Evolutionary conservation across 2,797 vertebrate genomes (phyloP).

Genomic region (Notamacropus eugenii): DNA sequence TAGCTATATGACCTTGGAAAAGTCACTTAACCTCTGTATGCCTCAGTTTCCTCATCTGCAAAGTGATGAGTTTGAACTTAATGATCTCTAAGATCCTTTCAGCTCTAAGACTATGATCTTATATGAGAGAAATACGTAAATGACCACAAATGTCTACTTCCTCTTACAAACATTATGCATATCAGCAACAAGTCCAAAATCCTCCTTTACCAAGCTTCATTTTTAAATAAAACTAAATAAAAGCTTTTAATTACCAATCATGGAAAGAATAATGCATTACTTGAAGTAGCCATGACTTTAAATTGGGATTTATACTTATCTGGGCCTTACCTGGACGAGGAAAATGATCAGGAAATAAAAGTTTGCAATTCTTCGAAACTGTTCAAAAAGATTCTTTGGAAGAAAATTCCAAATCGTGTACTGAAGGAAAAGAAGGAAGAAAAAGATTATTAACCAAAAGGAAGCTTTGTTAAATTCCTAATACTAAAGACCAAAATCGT

Average conservation of each 20-base stretch:
- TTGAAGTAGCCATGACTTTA: slow-evolving; percentile 48
- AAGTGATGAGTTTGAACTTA: neutral
- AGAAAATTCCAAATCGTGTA: slow-evolving; percentile 99
- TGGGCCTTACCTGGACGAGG: slow-evolving; percentile 94
- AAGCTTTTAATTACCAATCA: neutral
- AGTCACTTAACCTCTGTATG: neutral
- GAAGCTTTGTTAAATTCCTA: slow-evolving; percentile 45
- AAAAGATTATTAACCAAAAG: slow-evolving; percentile 45
- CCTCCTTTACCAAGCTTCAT: neutral
- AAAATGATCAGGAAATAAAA: slow-evolving; percentile 99
- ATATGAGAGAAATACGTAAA: neutral
- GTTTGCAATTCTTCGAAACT: slow-evolving; percentile 99
- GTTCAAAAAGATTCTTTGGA: slow-evolving; percentile 99
- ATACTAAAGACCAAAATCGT: slow-evolving; percentile 27
- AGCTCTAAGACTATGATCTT: neutral
- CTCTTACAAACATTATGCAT: neutral
- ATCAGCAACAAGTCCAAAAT: neutral
- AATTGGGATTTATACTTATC: neutral
- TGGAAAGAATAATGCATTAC: slow-evolving; percentile 21
- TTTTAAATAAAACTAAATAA: neutral
- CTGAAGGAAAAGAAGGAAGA: slow-evolving; percentile 81
- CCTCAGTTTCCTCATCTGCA: neutral
- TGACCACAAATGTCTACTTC: neutral
- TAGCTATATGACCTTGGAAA: neutral
- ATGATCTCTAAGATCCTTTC: neutral